Evolutionary conservation across 2,113 vertebrate genomes (phyloP).

Genomic region (Oncorhynchus nerka): DNA sequence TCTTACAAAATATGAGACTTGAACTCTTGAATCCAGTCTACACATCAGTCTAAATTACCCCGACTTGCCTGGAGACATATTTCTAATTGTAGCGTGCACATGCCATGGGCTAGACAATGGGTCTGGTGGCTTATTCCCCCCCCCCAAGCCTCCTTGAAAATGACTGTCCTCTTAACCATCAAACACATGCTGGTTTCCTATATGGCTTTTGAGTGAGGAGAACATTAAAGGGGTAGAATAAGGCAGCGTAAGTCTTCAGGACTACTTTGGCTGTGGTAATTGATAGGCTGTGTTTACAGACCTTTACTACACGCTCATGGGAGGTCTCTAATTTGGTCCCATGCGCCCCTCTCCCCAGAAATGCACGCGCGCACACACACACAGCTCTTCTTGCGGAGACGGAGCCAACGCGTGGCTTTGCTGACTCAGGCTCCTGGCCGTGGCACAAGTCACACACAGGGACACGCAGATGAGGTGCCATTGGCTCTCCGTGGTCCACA

Average conservation of each 20-base stretch:
- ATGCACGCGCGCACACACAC: neutral
- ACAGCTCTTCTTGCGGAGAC: neutral
- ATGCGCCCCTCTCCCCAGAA: constrained; percentile 31
- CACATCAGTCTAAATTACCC: neutral
- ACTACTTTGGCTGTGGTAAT: constrained; percentile 54
- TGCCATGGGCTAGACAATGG: constrained; percentile 35
- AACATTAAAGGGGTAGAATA: constrained; percentile 45
- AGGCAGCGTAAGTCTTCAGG: constrained; percentile 45
- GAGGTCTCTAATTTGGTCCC: constrained; percentile 63
- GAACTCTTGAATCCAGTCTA: neutral
- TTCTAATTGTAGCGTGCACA: constrained; percentile 31
- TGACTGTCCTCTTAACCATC: constrained; percentile 52
- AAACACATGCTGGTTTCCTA: constrained; percentile 55
- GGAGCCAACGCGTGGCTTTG: constrained; percentile 5
- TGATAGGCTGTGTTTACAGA: constrained; percentile 49
- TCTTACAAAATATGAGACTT: neutral
- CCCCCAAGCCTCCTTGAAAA: constrained; percentile 21
- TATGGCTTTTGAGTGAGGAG: constrained; percentile 38
- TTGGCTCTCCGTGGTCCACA: constrained; percentile 4
- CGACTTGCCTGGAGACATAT: neutral
- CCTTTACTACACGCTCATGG: constrained; percentile 50
- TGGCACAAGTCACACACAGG: constrained; percentile 2
- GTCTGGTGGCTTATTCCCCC: neutral
- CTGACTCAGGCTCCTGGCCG: constrained; percentile 20
- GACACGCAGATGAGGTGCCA: neutral